A percentile compares a stretch with the other conserved stretches of the same genome.
These are phyloP conservation scores for Raphicerus campestris DNA, from an alignment of 2,113 vertebrate genomes.

Conservation along the genomic window DNA sequence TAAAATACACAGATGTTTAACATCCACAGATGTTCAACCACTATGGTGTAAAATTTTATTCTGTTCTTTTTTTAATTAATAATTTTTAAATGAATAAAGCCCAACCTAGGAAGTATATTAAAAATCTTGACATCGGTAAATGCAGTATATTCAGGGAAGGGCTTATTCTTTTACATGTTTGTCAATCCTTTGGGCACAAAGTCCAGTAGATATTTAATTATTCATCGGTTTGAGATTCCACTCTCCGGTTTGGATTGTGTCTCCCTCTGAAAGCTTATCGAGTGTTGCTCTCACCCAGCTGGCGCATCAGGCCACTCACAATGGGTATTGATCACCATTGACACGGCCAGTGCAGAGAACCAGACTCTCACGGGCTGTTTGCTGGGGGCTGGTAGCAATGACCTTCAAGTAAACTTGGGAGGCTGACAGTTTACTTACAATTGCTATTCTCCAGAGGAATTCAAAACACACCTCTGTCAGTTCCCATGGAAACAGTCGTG, in stretches of 20 bases:
- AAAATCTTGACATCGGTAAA: not conserved
- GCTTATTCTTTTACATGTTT: not conserved
- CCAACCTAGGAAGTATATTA: not conserved
- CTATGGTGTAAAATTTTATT: not conserved
- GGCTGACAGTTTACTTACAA: not conserved
- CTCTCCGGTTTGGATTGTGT: accelerated
- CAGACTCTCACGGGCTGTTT: not conserved
- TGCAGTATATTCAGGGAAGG: not conserved
- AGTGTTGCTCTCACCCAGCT: accelerated
- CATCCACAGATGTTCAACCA: not conserved
- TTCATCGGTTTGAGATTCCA: not conserved
- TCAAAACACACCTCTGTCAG: not conserved
- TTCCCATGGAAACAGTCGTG: not conserved
- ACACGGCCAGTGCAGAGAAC: accelerated
- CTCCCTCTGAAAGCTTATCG: not conserved
- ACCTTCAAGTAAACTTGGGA: not conserved
- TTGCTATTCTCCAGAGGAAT: not conserved
- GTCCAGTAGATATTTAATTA: not conserved
- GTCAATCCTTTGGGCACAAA: not conserved
- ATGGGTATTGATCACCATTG: not conserved
- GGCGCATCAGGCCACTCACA: accelerated
- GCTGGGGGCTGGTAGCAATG: not conserved
- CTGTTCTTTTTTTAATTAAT: not conserved
- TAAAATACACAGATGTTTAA: not conserved
- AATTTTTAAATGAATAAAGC: not conserved